Evolutionary conservation across 2,113 vertebrate genomes (phyloP).

Genomic region (Garra rufa): DNA sequence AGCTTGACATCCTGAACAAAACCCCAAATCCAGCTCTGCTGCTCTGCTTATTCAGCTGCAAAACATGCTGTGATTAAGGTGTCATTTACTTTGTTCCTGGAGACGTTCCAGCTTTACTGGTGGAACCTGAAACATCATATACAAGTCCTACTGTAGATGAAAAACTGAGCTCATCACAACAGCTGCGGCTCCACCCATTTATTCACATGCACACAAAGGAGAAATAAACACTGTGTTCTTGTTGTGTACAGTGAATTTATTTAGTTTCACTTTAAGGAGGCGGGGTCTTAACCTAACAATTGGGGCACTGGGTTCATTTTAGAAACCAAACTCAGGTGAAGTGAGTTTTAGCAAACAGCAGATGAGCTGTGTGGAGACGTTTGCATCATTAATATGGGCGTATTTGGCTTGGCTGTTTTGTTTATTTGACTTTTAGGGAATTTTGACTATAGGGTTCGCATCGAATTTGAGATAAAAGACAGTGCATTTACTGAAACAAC

Average conservation of each 20-base stretch:
- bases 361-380: neutral
- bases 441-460: neutral
- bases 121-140: conserved; percentile 19
- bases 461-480: neutral
- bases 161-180: neutral
- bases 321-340: neutral
- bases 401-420: neutral
- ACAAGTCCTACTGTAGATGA: neutral
- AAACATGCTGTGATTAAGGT: neutral
- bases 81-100: neutral
- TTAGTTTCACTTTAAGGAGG: neutral
- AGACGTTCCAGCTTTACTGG: neutral
- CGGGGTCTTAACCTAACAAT: neutral
- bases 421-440: neutral
- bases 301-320: neutral
- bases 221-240: neutral
- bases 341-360: neutral
- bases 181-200: neutral
- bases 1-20: neutral
- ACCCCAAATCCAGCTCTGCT: neutral
- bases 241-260: neutral
- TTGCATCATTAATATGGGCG: neutral
- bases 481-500: too few relatives aligned
- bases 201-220: neutral
- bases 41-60: conserved; percentile 12